A percentile compares a stretch with the other conserved stretches of the same genome.
Conservation (phyloP, 1,140 invertebrate genomes). For the Drosophila kikkawai region DNA sequence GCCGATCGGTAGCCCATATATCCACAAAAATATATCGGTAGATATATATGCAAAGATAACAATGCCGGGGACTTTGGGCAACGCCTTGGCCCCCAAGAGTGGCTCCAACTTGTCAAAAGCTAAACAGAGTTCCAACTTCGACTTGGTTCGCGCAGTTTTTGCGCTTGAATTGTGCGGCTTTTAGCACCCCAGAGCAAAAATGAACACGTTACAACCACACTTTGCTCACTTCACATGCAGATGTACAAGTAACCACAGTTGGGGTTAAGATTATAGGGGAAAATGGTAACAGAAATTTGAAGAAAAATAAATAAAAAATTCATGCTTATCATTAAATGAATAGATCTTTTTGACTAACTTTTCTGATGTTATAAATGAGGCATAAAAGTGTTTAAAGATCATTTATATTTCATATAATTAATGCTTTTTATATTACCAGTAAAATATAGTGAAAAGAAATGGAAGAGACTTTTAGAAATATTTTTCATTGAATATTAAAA, state of each 20-base stretch:
- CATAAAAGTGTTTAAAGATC: background rate
- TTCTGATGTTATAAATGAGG: background rate
- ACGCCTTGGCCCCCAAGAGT: slow-evolving; percentile 55
- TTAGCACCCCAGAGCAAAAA: slow-evolving; percentile 76
- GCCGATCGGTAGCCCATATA: slow-evolving; percentile 10
- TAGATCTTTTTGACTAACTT: background rate
- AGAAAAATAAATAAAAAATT: background rate
- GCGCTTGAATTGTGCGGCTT: slow-evolving; percentile 48
- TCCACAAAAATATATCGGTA: slow-evolving; percentile 7
- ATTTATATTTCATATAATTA: background rate
- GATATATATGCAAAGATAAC: slow-evolving; percentile 31
- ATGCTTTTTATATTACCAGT: background rate
- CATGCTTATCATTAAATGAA: background rate
- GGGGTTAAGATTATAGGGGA: background rate
- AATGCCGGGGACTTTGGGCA: slow-evolving; percentile 50
- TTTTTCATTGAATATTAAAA: background rate
- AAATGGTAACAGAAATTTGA: too few relatives aligned
- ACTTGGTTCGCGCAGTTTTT: slow-evolving; percentile 24
- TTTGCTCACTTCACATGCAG: slow-evolving; percentile 31
- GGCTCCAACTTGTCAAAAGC: slow-evolving; percentile 68
- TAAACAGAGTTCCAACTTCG: slow-evolving; percentile 55
- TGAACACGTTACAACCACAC: slow-evolving; percentile 67
- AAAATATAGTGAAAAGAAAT: background rate
- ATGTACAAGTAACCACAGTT: slow-evolving; percentile 17
- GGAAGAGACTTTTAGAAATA: background rate